Percentiles rank a stretch among this genome's conserved stretches.
These are phyloP conservation scores for Rhinolophus ferrumequinum DNA, from an alignment of 2,113 vertebrate genomes.

Conservation along the genomic window DNA sequence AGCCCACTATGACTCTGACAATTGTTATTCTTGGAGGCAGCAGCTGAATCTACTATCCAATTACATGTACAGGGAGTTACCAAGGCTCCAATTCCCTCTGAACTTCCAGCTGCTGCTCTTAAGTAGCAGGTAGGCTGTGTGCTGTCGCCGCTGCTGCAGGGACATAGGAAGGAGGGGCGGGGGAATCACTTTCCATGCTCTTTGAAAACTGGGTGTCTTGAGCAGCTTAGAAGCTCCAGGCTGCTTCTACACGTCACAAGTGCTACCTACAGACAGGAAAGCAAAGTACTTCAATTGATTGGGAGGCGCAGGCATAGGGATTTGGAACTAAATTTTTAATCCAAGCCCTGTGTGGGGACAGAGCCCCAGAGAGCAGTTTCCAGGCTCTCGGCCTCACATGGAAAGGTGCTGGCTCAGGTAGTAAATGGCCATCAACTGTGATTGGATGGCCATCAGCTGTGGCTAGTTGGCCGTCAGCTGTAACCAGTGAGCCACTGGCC, in stretches of 20 bases:
- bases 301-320: background rate
- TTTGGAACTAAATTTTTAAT: background rate
- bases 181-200: accelerated
- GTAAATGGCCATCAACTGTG: too few relatives aligned
- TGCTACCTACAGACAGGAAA: background rate
- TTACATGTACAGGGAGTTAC: background rate
- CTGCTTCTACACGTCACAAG: background rate
- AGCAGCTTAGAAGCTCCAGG: background rate
- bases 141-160: background rate
- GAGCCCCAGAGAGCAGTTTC: too few relatives aligned
- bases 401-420: too few relatives aligned
- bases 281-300: background rate
- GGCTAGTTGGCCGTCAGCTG: too few relatives aligned
- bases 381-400: too few relatives aligned
- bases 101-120: background rate
- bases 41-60: background rate
- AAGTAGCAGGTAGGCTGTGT: background rate
- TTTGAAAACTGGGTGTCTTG: background rate
- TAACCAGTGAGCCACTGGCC: too few relatives aligned
- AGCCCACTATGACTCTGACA: background rate
- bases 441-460: too few relatives aligned
- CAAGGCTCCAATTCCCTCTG: background rate
- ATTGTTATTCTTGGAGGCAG: background rate
- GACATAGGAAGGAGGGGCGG: background rate
- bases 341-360: background rate